Conservation (phyloP, 2,888 invertebrate genomes). For the Tribolium freemani region DNA sequence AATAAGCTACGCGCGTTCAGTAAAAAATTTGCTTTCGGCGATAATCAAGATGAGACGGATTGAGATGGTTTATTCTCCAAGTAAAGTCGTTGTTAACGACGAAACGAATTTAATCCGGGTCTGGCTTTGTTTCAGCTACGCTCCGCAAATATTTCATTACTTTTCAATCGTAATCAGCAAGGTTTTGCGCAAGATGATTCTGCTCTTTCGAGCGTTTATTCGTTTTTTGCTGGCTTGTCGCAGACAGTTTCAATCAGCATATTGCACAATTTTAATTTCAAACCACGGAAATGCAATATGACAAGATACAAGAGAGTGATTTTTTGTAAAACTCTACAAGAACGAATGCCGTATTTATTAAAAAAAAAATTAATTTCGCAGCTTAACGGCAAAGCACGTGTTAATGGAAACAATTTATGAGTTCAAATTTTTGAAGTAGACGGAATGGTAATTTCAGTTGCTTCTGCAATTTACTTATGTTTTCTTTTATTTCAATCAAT, state of each 20-base stretch:
- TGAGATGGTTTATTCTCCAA: not conserved
- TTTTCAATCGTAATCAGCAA: conserved; percentile 16
- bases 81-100: not conserved
- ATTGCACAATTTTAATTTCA: not conserved
- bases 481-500: too few species aligned
- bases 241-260: not conserved
- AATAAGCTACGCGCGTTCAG: conserved; percentile 1
- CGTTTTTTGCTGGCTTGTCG: not conserved
- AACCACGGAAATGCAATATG: too few species aligned
- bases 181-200: not conserved
- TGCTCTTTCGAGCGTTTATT: not conserved
- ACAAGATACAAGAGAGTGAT: too few species aligned
- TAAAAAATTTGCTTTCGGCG: conserved; percentile 14
- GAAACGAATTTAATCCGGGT: not conserved
- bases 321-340: too few species aligned
- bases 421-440: too few species aligned
- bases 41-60: not conserved
- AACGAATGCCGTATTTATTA: too few species aligned
- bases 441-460: too few species aligned
- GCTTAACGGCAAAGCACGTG: too few species aligned
- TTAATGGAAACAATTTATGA: too few species aligned
- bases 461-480: too few species aligned
- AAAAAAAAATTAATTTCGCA: too few species aligned
- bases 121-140: not conserved
- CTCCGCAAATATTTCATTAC: conserved; percentile 24